phyloP scores from a whole-genome alignment of 1,140 invertebrate genomes.

The Plectrocnemia conspersa region DNA sequence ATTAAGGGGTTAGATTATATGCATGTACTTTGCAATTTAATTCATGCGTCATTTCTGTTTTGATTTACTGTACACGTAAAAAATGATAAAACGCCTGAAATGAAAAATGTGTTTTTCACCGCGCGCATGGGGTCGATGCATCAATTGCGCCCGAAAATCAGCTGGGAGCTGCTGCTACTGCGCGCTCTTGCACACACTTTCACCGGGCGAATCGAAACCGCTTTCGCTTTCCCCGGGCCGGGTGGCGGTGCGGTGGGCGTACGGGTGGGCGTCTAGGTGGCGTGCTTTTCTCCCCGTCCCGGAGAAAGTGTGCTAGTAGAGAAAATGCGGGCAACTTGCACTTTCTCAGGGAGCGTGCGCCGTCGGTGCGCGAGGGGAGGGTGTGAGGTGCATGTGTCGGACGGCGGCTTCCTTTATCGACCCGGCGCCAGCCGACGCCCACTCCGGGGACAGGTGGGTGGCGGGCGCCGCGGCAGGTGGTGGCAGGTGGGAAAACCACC shows the following conservation, averaged over 20 bases:
- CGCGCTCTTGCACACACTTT: neutral
- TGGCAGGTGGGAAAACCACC: too few relatives aligned
- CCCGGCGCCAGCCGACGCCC: constrained; percentile 18
- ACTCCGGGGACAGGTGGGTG: neutral
- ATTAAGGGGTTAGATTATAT: too few relatives aligned
- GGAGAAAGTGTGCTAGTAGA: constrained; percentile 36
- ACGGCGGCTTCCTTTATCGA: constrained; percentile 24
- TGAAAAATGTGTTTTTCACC: too few relatives aligned
- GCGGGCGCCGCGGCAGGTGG: neutral
- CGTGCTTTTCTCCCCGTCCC: constrained; percentile 3
- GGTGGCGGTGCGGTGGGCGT: constrained; percentile 10
- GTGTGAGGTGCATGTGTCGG: constrained; percentile 23
- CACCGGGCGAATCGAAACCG: constrained; percentile 5
- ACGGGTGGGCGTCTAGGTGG: constrained; percentile 3
- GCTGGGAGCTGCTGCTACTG: neutral
- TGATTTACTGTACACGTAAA: too few relatives aligned
- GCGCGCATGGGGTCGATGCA: neutral
- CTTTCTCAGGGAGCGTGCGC: constrained; percentile 28
- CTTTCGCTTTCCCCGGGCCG: constrained; percentile 18
- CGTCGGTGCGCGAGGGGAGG: constrained; percentile 6
- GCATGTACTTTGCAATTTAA: too few relatives aligned
- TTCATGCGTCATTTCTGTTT: too few relatives aligned
- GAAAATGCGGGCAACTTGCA: constrained; percentile 34
- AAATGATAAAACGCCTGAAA: too few relatives aligned
- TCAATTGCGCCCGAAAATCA: neutral